Evolutionary conservation across 2,888 invertebrate species (phyloP).

Genomic region (Antheraea yamamai): DNA sequence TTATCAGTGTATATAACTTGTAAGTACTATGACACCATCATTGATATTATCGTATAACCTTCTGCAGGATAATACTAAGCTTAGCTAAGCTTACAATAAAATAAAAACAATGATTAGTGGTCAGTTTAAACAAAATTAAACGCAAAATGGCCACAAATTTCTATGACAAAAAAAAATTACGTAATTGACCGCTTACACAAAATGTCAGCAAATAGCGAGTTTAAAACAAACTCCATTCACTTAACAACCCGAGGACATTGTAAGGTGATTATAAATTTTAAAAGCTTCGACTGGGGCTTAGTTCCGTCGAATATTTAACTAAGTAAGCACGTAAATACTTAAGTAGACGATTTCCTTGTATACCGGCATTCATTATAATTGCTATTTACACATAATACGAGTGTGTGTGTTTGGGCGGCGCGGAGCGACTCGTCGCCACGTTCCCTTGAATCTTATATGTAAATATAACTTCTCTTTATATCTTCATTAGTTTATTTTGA

Average conservation of each 20-base stretch:
- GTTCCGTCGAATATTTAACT: conserved; percentile 30
- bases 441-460: conserved; percentile 1
- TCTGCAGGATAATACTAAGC: background rate
- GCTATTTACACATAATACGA: conserved; percentile 30
- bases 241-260: conserved; percentile 11
- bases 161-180: background rate
- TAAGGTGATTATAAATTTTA: conserved; percentile 29
- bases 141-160: background rate
- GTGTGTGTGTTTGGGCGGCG: conserved; percentile 6
- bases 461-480: background rate
- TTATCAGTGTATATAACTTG: no score
- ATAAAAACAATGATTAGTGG: background rate
- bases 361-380: conserved; percentile 28
- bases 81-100: background rate
- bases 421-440: background rate
- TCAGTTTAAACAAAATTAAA: background rate
- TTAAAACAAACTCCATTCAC: conserved; percentile 7
- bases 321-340: conserved; percentile 32
- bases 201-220: conserved; percentile 1
- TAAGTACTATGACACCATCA: no score
- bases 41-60: no score
- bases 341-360: conserved; percentile 33
- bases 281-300: conserved; percentile 26
- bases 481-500: conserved; percentile 5
- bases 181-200: background rate